Percentiles rank a stretch among this genome's conserved stretches.
phyloP scores from a whole-genome alignment of 2,113 vertebrate genomes.

The Uropsilus gracilis region DNA sequence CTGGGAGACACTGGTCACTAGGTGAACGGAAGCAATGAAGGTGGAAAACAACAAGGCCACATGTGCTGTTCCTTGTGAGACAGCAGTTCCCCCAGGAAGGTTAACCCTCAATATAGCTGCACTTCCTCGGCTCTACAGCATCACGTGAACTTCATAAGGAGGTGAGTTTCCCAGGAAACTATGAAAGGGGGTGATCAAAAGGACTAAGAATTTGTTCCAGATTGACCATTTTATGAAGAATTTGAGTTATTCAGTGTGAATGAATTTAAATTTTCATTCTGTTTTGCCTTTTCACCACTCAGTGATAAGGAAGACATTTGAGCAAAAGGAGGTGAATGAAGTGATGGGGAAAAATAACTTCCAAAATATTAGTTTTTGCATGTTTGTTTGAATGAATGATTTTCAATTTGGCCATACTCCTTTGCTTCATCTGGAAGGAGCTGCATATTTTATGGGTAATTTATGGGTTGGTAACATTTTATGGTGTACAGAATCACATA shows the following conservation, averaged over 20 bases:
- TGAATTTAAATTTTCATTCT: background rate
- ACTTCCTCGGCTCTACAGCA: fast-evolving
- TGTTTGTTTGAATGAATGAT: constrained; percentile 34
- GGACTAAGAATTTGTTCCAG: background rate
- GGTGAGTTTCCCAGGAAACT: no score
- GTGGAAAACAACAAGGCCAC: background rate
- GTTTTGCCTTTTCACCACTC: background rate
- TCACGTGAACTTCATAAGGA: background rate
- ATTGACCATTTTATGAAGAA: background rate
- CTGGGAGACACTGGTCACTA: no score
- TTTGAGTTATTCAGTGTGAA: background rate
- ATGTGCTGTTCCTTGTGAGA: background rate
- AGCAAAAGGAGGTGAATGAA: constrained; percentile 2
- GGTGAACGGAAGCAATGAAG: no score
- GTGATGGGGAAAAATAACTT: background rate
- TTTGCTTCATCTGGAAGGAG: background rate
- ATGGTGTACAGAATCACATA: background rate
- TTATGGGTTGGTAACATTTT: background rate
- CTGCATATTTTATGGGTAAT: constrained; percentile 2
- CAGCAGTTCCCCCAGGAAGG: background rate
- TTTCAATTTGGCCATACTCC: background rate
- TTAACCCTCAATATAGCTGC: background rate
- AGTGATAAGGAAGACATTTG: background rate
- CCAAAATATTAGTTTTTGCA: background rate
- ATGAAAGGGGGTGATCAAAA: background rate